These are phyloP conservation scores for Cephus sareptanus DNA, from an alignment of 2,888 invertebrate genomes.

Conservation along the genomic window DNA sequence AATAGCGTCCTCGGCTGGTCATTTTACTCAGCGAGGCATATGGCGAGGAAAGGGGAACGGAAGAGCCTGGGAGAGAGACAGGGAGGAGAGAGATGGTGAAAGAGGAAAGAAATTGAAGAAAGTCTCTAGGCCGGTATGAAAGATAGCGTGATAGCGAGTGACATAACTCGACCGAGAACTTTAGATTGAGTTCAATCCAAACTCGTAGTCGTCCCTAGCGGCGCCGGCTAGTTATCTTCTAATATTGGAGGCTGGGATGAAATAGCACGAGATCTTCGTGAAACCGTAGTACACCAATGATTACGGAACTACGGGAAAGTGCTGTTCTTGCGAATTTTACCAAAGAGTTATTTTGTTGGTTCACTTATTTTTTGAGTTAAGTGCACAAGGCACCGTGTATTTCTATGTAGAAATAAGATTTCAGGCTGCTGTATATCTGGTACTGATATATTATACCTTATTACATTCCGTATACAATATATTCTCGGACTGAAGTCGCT, in stretches of 20 bases:
- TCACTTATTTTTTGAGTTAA: not conserved
- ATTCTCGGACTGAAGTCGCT: not conserved
- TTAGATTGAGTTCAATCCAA: slow-evolving; percentile 57
- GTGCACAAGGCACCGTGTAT: too few relatives aligned
- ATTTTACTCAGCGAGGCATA: slow-evolving; percentile 9
- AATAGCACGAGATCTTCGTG: slow-evolving; percentile 31
- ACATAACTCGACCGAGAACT: slow-evolving; percentile 49
- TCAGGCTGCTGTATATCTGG: too few relatives aligned
- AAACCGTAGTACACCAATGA: not conserved
- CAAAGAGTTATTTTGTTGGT: not conserved
- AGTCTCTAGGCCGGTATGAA: slow-evolving; percentile 30
- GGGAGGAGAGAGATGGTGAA: slow-evolving; percentile 18
- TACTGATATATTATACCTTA: too few relatives aligned
- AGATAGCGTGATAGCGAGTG: slow-evolving; percentile 37
- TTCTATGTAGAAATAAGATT: too few relatives aligned
- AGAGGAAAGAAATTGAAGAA: slow-evolving; percentile 30
- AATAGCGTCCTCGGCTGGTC: slow-evolving; percentile 57
- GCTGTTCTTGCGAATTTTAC: slow-evolving; percentile 25
- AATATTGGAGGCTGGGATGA: slow-evolving; percentile 38
- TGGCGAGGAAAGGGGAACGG: slow-evolving; percentile 24
- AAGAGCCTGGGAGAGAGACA: slow-evolving; percentile 8
- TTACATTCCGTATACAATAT: not conserved
- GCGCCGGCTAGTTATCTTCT: slow-evolving; percentile 43
- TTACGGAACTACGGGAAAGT: slow-evolving; percentile 19
- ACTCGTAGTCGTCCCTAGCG: slow-evolving; percentile 22